Evolutionary conservation across 2,797 vertebrate genomes (phyloP).

Genomic region (Myoxocephalus aenaeus): DNA sequence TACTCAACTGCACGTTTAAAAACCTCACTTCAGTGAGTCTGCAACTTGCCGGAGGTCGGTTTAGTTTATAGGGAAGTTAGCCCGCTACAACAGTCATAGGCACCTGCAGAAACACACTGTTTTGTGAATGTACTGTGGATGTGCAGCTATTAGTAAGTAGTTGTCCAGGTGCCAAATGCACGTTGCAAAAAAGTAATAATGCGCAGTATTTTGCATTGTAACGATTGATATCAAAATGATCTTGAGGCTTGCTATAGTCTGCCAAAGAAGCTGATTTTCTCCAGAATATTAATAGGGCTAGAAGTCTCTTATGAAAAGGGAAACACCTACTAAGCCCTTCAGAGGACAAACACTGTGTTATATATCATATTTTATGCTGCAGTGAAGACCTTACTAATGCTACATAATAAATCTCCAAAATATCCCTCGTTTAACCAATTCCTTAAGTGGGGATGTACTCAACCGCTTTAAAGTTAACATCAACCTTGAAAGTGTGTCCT

Average conservation of each 20-base stretch:
- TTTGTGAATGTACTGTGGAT: not conserved
- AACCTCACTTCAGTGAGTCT: not conserved
- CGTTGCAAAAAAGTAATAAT: slow-evolving; percentile 44
- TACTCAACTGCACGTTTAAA: not conserved
- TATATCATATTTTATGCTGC: slow-evolving; percentile 56
- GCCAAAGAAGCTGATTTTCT: slow-evolving; percentile 58
- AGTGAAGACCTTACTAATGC: slow-evolving; percentile 53
- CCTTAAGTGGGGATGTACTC: slow-evolving; percentile 50
- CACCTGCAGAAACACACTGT: slow-evolving; percentile 46
- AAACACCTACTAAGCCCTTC: slow-evolving; percentile 58
- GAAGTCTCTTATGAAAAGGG: slow-evolving; percentile 52
- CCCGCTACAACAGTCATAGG: not conserved
- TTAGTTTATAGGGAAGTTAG: not conserved
- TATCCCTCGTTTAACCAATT: slow-evolving; percentile 53
- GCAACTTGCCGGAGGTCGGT: not conserved
- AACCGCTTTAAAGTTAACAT: slow-evolving; percentile 29
- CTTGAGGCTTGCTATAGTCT: slow-evolving; percentile 36
- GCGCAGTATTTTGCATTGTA: slow-evolving; percentile 34
- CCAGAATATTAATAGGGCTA: slow-evolving; percentile 58
- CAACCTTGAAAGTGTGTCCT: slow-evolving; percentile 46
- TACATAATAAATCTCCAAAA: slow-evolving; percentile 60
- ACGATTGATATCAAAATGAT: slow-evolving; percentile 54
- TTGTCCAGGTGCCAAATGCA: slow-evolving; percentile 25
- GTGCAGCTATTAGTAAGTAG: not conserved
- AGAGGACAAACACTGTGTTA: slow-evolving; percentile 62